A percentile compares a stretch with the other conserved stretches of the same genome.
These are phyloP conservation scores for Lasius fuliginosus DNA, from an alignment of 2,888 invertebrate genomes.

Conservation along the genomic window DNA sequence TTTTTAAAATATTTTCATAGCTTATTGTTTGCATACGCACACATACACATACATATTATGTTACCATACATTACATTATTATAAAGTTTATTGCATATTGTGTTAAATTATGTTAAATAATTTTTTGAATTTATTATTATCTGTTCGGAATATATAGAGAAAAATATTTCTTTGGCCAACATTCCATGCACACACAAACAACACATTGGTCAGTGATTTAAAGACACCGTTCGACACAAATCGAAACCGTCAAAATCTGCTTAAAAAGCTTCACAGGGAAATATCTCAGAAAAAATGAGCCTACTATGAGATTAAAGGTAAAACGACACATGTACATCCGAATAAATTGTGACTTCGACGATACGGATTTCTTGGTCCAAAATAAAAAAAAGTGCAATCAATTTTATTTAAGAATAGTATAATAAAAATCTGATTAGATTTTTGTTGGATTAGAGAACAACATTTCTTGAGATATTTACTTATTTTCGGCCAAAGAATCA, in stretches of 20 bases:
- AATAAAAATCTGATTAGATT: conserved; percentile 37
- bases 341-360: conserved; percentile 10
- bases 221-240: background rate
- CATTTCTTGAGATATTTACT: conserved; percentile 15
- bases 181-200: background rate
- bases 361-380: conserved; percentile 26
- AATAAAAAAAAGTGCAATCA: conserved; percentile 35
- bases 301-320: conserved; percentile 1
- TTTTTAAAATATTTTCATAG: background rate
- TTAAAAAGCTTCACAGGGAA: background rate
- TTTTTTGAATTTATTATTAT: conserved; percentile 6
- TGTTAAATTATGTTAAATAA: conserved; percentile 17
- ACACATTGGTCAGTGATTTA: conserved; percentile 3
- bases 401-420: conserved; percentile 49
- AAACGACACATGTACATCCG: background rate
- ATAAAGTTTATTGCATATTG: background rate
- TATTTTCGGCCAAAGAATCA: conserved; percentile 30
- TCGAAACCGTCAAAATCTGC: background rate
- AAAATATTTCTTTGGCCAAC: background rate
- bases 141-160: background rate
- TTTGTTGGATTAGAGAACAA: conserved; percentile 21
- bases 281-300: conserved; percentile 1
- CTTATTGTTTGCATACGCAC: background rate
- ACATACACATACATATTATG: background rate
- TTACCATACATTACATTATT: background rate